Evolutionary conservation across 2,888 invertebrate genomes (phyloP).

Genomic region (Epinotia nisella): DNA sequence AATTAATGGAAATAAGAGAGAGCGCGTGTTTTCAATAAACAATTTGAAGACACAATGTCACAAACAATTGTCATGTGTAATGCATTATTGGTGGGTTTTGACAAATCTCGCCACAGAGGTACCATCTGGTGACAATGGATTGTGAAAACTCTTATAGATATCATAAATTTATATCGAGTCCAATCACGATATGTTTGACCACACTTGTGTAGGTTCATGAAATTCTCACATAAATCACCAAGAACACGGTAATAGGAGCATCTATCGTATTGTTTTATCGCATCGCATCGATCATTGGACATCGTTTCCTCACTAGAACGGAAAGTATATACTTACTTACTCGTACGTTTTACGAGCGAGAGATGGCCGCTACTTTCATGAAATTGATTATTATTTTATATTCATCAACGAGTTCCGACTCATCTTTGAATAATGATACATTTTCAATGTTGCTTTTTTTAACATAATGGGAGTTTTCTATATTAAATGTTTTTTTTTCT

Average conservation of each 20-base stretch:
- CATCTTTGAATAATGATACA: constrained; percentile 6
- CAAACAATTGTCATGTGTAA: too few relatives aligned
- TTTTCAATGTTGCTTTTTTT: not conserved
- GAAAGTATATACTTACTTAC: constrained; percentile 1
- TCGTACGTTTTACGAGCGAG: constrained; percentile 12
- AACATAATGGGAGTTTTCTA: too few relatives aligned
- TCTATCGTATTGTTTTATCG: constrained; percentile 7
- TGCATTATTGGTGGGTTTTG: too few relatives aligned
- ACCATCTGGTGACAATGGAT: too few relatives aligned
- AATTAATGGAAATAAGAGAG: too few relatives aligned
- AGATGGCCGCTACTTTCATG: constrained; percentile 19
- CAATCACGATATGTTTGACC: not conserved
- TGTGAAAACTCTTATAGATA: too few relatives aligned
- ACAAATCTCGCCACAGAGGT: too few relatives aligned
- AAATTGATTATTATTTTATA: constrained; percentile 33
- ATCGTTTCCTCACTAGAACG: constrained; percentile 5
- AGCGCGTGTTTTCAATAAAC: too few relatives aligned
- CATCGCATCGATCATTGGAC: not conserved
- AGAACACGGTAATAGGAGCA: not conserved
- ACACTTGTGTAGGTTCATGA: not conserved
- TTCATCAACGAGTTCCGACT: not conserved
- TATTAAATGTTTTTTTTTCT: not conserved
- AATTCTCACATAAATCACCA: not conserved
- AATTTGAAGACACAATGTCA: too few relatives aligned
- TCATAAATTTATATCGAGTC: not conserved